Evolutionary conservation across 2,113 vertebrate genomes (phyloP).

Genomic region (Hemiscyllium ocellatum): DNA sequence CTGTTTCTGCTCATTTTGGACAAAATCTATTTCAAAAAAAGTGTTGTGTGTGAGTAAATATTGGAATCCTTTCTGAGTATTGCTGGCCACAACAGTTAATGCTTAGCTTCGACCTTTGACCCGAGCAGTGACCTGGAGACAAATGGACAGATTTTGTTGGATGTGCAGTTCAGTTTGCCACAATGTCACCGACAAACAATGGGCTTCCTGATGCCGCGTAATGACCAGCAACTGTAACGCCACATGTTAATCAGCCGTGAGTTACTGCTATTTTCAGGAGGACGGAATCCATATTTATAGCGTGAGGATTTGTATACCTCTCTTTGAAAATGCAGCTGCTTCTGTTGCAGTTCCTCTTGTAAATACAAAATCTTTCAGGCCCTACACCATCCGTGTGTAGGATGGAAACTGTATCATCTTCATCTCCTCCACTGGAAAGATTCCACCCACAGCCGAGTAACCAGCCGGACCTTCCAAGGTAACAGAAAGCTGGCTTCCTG

Average conservation of each 20-base stretch:
- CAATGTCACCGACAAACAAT: not conserved
- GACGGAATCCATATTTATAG: not conserved
- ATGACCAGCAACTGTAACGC: not conserved
- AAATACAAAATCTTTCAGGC: not conserved
- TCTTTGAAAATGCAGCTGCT: not conserved
- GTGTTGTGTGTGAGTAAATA: not conserved
- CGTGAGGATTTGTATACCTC: not conserved
- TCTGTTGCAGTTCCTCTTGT: not conserved
- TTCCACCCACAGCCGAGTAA: not conserved
- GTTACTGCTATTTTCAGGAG: not conserved
- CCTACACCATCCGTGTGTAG: not conserved
- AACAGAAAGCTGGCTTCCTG: not conserved
- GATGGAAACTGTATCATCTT: not conserved
- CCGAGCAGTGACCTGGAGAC: constrained; percentile 17
- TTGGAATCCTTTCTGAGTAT: not conserved
- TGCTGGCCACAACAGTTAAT: not conserved
- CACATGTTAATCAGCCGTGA: not conserved
- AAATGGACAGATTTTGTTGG: constrained; percentile 7
- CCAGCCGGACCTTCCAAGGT: not conserved
- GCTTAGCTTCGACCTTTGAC: not conserved
- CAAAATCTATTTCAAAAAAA: not conserved
- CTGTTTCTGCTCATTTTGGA: not conserved
- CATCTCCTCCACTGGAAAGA: not conserved
- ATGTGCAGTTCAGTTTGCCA: not conserved
- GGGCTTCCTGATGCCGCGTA: not conserved